A percentile compares a stretch with the other conserved stretches of the same genome.
Evolutionary conservation across 2,797 vertebrate species (phyloP).

Genomic region (Squalus acanthias): DNA sequence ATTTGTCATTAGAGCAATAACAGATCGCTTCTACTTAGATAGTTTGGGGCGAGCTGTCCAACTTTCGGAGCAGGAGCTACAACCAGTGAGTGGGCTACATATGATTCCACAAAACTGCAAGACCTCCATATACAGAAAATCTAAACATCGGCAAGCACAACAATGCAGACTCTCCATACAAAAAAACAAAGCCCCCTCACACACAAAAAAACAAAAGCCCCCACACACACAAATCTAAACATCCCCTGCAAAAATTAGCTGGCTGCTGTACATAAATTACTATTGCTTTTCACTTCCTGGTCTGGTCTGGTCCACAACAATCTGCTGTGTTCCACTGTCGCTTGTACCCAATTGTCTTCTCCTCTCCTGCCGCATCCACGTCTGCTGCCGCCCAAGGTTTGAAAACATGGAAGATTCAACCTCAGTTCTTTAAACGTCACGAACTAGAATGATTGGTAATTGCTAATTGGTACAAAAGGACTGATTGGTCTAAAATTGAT

Average conservation of each 20-base stretch:
- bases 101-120: neutral
- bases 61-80: too few species aligned
- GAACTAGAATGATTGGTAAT: neutral
- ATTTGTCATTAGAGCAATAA: constrained; percentile 40
- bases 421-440: neutral
- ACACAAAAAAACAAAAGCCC: neutral
- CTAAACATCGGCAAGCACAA: too few species aligned
- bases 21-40: neutral
- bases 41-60: too few species aligned
- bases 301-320: neutral
- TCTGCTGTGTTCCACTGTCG: neutral
- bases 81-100: neutral
- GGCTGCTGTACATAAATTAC: neutral
- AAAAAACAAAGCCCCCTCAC: neutral
- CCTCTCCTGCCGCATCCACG: neutral
- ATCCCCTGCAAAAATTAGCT: neutral
- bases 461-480: neutral
- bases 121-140: neutral
- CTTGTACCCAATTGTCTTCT: neutral
- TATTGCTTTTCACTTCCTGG: neutral
- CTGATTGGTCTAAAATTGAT: neutral
- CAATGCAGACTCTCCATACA: neutral
- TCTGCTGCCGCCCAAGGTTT: neutral
- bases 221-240: neutral
- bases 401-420: neutral